These are phyloP conservation scores for Camptogramma bilineatum DNA, from an alignment of 2,888 invertebrate genomes.

Conservation along the genomic window DNA sequence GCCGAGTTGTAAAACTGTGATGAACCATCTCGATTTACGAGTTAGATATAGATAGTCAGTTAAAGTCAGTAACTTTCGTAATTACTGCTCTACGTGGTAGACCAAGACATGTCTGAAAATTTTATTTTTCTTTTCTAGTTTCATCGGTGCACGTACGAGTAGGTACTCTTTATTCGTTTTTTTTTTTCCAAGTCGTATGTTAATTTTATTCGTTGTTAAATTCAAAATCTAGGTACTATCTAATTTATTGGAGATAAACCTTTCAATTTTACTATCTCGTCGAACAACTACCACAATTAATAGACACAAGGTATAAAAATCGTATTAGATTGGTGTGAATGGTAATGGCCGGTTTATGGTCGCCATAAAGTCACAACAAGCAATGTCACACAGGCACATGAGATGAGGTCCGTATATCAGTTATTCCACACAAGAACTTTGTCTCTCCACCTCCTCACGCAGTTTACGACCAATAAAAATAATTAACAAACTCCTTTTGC, in stretches of 20 bases:
- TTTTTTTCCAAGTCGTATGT: conserved; percentile 38
- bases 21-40: conserved; percentile 48
- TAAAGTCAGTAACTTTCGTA: not conserved
- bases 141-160: conserved; percentile 6
- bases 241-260: conserved; percentile 69
- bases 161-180: conserved; percentile 14
- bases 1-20: conserved; percentile 45
- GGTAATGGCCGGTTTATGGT: conserved; percentile 70
- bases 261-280: conserved; percentile 67
- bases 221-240: conserved; percentile 50
- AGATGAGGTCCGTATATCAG: conserved; percentile 55
- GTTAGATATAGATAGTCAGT: conserved; percentile 14
- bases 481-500: conserved; percentile 48
- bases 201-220: conserved; percentile 50
- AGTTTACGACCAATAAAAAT: conserved; percentile 57
- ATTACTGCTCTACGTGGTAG: not conserved
- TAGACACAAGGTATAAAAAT: conserved; percentile 71
- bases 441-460: conserved; percentile 45
- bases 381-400: conserved; percentile 63
- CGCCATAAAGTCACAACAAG: conserved; percentile 71
- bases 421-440: conserved; percentile 50
- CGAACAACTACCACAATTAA: conserved; percentile 73
- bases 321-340: conserved; percentile 75
- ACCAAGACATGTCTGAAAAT: not conserved
- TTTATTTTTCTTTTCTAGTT: not conserved